These are phyloP conservation scores for Zosterops hypoxanthus DNA, from an alignment of 2,113 vertebrate genomes.

Conservation along the genomic window DNA sequence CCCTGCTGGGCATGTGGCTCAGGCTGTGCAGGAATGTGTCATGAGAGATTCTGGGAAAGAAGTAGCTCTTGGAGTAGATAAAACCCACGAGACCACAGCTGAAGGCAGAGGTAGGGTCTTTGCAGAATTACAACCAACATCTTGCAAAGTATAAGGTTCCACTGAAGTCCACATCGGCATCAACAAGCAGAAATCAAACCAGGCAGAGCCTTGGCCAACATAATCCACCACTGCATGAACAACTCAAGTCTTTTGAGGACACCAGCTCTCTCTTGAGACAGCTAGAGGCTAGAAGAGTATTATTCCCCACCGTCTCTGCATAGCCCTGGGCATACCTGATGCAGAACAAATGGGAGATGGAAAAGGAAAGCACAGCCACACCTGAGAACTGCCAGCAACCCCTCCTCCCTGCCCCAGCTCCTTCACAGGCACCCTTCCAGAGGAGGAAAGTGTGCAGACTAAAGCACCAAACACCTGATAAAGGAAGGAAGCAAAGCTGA, in stretches of 20 bases:
- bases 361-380: background rate
- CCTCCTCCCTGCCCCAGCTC: background rate
- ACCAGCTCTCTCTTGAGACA: background rate
- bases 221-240: background rate
- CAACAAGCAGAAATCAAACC: background rate
- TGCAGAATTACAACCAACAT: background rate
- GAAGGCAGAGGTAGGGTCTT: background rate
- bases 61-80: background rate
- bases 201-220: background rate
- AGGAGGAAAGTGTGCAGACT: background rate
- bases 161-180: background rate
- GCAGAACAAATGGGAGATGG: background rate
- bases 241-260: background rate
- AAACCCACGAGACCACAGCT: fast-evolving
- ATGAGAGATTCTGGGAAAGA: background rate
- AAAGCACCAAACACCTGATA: background rate
- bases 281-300: background rate
- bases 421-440: background rate
- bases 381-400: background rate
- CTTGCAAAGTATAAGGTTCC: background rate
- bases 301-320: background rate
- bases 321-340: background rate
- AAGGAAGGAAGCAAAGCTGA: background rate
- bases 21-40: fast-evolving
- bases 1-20: background rate